Base-by-base conservation (phyloP, 2,888 invertebrate genomes). In the Dascillus cervinus region DNA sequence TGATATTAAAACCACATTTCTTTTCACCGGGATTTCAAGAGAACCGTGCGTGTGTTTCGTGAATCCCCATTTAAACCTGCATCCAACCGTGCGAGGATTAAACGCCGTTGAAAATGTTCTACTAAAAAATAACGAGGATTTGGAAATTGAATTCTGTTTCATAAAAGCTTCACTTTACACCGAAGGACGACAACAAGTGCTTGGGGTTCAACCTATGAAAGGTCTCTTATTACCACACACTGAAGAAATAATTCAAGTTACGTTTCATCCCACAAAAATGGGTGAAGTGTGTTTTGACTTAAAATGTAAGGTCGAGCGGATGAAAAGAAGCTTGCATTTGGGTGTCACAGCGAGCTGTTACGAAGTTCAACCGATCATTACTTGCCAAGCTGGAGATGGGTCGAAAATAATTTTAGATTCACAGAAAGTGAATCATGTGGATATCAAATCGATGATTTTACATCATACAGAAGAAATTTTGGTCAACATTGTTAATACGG, bases 21-120 rank as follows among this genome's bases (percentile, higher is more conserved):
- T 82, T 11, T 65, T 83, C 8, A 78, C 77, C 11, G 81, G 79
- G 6, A 56, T 68, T 24, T 76, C 79, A 1, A 63, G 70, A 34
- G 79, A 82, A 46, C 78, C 83, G 0, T 69, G 70, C 11, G 70
- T 82, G 3, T 62, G 66, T 27, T 77, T 80, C 50, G 64, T 71
- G 11, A 68, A 72, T 12, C 71, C 73, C 1, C 72, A 76, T 47
- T 54, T 81, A 32, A 62, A 70, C 26, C 69, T 82, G 50, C 70
- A 71, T 39, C 72, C 79, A 35, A 75, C 79, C 1, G 58, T 81
- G 6, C 67, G 79, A 24, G 77, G 78, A 47, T 66, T 70, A 31
- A 67, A 66, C 2, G 60, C 67, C 1, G 59, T 56, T 2, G 65
- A 69, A 26, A 41, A 58, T 1, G 58, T 75, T 1, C 47, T 57